A percentile compares a stretch with the other conserved stretches of the same genome.
phyloP scores from a whole-genome alignment of 1,140 invertebrate species.

The Drosophila oshimai region DNA sequence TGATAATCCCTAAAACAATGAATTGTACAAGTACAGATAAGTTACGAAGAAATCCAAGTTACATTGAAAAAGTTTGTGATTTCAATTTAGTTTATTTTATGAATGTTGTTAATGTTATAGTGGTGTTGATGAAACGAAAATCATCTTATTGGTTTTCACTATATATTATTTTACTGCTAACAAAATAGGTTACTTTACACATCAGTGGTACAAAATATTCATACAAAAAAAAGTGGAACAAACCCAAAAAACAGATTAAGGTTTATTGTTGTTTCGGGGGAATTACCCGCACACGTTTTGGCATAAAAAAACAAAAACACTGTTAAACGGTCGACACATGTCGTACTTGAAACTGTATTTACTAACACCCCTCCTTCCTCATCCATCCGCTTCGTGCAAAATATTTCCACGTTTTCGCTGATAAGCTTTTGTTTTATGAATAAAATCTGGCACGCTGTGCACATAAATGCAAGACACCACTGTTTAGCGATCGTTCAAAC shows the following conservation, averaged over 20 bases:
- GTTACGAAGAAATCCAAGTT: no score
- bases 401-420: conserved; percentile 63
- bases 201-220: no score
- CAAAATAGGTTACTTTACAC: no score
- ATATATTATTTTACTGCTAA: no score
- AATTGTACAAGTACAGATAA: no score
- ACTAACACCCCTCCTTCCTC: not conserved
- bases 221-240: not conserved
- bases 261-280: not conserved
- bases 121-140: no score
- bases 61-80: no score
- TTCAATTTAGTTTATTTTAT: no score
- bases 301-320: conserved; percentile 40
- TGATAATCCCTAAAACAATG: no score
- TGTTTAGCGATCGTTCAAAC: conserved; percentile 22
- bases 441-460: conserved; percentile 26
- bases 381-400: conserved; percentile 1
- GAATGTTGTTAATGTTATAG: no score
- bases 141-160: no score
- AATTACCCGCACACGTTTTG: conserved; percentile 32
- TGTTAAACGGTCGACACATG: conserved; percentile 35
- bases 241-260: not conserved
- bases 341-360: not conserved
- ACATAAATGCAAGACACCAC: conserved; percentile 14
- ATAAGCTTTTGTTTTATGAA: conserved; percentile 63